Base-by-base conservation (phyloP, 1,140 invertebrate genomes). In the Halotydeus destructor region DNA sequence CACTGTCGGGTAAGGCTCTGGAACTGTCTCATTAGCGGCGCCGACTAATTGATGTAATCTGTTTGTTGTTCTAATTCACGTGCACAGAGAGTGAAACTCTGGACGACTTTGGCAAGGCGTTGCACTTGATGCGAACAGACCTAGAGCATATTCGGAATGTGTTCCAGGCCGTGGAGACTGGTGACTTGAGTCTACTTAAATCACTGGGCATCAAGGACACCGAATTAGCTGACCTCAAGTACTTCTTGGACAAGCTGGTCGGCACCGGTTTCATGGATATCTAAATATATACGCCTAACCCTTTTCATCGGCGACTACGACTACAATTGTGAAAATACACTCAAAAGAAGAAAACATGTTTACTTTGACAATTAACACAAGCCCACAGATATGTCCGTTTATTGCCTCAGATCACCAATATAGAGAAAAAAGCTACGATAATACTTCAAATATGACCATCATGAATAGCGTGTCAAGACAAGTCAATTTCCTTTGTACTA, bases 221-320 rank as follows among this genome's bases (percentile, higher is more conserved):
- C 0, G 86, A 94, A 58, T 66, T 91, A 23, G 83, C 84, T n/a
- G 86, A 93, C 57, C 84, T 93, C 21, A 88, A 89, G 57, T 93
- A 93, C 66, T 93, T 94, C 68, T 69, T 91, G 45, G 85, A 93
- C 63, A 89, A 91, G 63, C 70, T 94, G 47, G 81, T 89, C 32
- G 86, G 88, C 61, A 94, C 86, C 45, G 86, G 86, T 47, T 93
- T 94, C 65, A 74, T 93, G 54, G 84, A 89, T 67, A n/a, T n/a
- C n/a, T n/a, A n/a, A n/a, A n/a, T n/a, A n/a, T n/a, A n/a, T n/a
- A n/a, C n/a, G n/a, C n/a, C n/a, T n/a, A n/a, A n/a, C n/a, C n/a
- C n/a, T n/a, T n/a, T n/a, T n/a, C n/a, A n/a, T n/a, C n/a, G n/a
- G n/a, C n/a, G n/a, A n/a, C n/a, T n/a, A n/a, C n/a, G n/a, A n/a